Evolutionary conservation across 2,888 invertebrate species (phyloP), one percentile per base, ranked within the genome.

Genomic region (Lithophane socia): DNA sequence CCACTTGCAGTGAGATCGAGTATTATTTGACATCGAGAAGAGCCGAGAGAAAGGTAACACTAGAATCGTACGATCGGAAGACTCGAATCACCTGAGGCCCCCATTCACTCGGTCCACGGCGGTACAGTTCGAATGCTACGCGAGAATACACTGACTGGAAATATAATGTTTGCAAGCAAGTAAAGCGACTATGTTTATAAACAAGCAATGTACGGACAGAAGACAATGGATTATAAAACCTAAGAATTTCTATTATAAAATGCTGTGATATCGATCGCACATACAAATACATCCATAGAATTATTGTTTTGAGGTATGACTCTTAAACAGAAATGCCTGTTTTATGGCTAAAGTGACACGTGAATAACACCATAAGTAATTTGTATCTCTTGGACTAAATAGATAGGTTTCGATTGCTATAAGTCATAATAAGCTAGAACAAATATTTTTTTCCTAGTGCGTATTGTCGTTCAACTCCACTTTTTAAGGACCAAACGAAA

Each of bases 111-210:
- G 83, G 64, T 67, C 81, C 90, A 86, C 81, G 44, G 75, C 92
- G 90, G 93, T 93, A 92, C 91, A 79, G 87, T 87, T 82, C 86
- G 88, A 91, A 85, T 89, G 92, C 90, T 87, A 91, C 90, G 84
- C 90, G 90, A 88, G 88, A 88, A 90, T 90, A 91, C 88, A 93
- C 92, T 91, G 91, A 89, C 90, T 89, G 90, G 90, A 87, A 82
- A 89, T 88, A 87, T 90, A 87, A 88, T 91, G 90, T 92, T 92
- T 90, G 92, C 89, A 90, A 90, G 91, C 89, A 92, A 92, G 92
- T 93, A 87, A 94, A 93, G 92, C 91, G 87, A 87, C 85, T 88
- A 89, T 91, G 93, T 94, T 95, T 95, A 93, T 94, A 95, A 95
- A 94, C 94, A 95, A 88, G 76, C 29, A 75, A 71, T 65, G 93